Conservation (phyloP, 1,140 invertebrate genomes). For the Calosoma granatense region DNA sequence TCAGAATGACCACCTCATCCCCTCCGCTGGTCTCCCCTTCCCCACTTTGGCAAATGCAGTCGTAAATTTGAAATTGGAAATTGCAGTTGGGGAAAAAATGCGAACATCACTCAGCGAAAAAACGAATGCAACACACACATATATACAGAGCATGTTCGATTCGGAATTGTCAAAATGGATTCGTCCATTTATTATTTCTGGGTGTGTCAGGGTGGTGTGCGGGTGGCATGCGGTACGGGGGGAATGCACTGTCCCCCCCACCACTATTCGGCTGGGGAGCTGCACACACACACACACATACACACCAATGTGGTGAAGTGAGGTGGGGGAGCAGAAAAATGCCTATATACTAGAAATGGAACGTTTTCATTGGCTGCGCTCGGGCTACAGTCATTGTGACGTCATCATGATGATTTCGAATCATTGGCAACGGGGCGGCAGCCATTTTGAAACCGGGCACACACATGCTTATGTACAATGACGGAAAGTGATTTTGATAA, state of each 20-base stretch:
- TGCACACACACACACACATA: not conserved
- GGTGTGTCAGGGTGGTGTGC: not conserved
- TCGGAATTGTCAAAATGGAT: not conserved
- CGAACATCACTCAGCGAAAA: not conserved
- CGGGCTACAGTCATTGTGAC: not conserved
- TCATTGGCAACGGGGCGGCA: not conserved
- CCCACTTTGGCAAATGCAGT: not conserved
- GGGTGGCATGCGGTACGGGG: not conserved
- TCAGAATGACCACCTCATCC: too few species aligned
- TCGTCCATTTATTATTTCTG: not conserved
- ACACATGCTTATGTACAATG: not conserved
- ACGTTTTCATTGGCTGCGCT: not conserved
- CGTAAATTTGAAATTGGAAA: not conserved
- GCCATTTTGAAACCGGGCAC: not conserved
- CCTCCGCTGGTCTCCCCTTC: not conserved
- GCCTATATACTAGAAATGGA: not conserved
- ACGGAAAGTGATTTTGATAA: conserved; percentile 1
- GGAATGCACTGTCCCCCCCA: not conserved
- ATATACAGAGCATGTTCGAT: not conserved
- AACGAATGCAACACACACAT: not conserved
- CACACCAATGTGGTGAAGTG: too few species aligned
- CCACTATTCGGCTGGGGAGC: too few species aligned
- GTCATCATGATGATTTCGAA: not conserved
- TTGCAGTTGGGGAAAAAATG: not conserved
- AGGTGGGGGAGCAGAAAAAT: not conserved